Evolutionary conservation across 2,888 invertebrate genomes (phyloP).

Genomic region (Ctenicera cuprea): DNA sequence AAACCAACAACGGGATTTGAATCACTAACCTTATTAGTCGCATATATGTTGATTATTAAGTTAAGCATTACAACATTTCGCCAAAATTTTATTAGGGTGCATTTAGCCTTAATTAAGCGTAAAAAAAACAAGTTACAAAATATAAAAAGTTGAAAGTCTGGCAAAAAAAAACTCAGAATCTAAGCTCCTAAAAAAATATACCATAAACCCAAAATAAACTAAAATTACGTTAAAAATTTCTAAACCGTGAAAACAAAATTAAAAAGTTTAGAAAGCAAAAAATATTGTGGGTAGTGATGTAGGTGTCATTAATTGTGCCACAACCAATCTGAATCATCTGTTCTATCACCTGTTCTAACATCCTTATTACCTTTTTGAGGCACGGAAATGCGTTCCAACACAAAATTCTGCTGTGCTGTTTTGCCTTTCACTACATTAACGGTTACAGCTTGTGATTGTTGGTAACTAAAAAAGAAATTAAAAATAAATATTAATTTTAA

Average conservation of each 20-base stretch:
- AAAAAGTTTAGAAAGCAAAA: conserved; percentile 1
- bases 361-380: conserved; percentile 47
- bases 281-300: background rate
- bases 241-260: background rate
- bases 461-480: conserved; percentile 73
- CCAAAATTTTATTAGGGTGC: no score
- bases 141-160: no score
- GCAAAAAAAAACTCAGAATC: no score
- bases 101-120: no score
- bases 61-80: no score
- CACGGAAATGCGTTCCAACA: conserved; percentile 63
- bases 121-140: no score
- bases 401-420: conserved; percentile 72
- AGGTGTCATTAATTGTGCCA: conserved; percentile 34
- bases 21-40: no score
- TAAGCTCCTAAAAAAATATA: background rate
- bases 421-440: conserved; percentile 69
- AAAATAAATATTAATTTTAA: conserved; percentile 38
- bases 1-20: no score
- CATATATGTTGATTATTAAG: no score
- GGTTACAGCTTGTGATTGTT: conserved; percentile 71
- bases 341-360: conserved; percentile 20
- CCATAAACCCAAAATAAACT: background rate
- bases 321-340: conserved; percentile 35
- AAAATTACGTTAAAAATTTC: background rate